phyloP scores from a whole-genome alignment of 1,140 invertebrate species.

The Trachelipus rathkii region DNA sequence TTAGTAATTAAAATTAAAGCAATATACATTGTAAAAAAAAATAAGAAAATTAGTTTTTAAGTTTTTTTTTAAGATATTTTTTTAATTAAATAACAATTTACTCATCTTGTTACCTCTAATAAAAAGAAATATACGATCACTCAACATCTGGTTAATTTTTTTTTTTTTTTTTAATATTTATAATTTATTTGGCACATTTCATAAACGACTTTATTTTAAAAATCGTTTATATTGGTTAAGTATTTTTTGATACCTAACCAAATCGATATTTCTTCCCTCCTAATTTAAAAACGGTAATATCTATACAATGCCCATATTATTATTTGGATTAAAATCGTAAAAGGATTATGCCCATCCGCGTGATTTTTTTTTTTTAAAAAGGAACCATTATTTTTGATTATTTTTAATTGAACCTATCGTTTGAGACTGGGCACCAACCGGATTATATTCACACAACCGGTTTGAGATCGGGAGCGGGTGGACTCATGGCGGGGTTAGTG shows the following conservation, averaged over 20 bases:
- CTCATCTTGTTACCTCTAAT: too few relatives aligned
- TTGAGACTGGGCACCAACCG: conserved; percentile 6
- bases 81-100: too few relatives aligned
- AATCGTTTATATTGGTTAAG: too few relatives aligned
- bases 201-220: too few relatives aligned
- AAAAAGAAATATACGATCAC: too few relatives aligned
- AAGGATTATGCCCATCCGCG: neutral
- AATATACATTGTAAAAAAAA: too few relatives aligned
- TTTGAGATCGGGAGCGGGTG: conserved; percentile 45
- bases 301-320: neutral
- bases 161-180: too few relatives aligned
- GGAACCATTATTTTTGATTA: neutral
- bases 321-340: neutral
- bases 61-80: too few relatives aligned
- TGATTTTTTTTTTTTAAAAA: neutral
- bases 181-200: too few relatives aligned
- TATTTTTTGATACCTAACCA: neutral
- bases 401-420: neutral
- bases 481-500: conserved; percentile 44
- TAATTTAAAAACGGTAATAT: neutral
- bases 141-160: too few relatives aligned
- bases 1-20: too few relatives aligned
- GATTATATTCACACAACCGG: conserved; percentile 41
- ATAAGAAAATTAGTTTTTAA: too few relatives aligned
- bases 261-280: neutral